Conservation (phyloP, 2,113 vertebrate genomes). For the Athene noctua region DNA sequence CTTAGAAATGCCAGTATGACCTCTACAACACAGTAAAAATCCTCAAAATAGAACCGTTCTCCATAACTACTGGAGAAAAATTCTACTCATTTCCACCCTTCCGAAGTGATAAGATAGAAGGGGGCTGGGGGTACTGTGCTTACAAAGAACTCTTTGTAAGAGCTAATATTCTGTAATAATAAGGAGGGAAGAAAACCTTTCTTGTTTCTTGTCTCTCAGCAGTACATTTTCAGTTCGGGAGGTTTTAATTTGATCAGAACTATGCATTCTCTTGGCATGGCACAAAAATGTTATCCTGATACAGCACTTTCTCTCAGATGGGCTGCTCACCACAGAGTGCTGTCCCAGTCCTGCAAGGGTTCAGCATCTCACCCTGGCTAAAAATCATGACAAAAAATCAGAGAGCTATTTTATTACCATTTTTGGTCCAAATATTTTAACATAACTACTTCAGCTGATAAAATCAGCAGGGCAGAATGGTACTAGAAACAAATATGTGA, state of each 20-base stretch:
- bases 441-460: neutral
- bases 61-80: conserved; percentile 17
- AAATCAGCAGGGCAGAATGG: neutral
- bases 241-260: neutral
- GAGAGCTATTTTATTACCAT: neutral
- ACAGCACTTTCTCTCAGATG: neutral
- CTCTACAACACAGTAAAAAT: conserved; percentile 22
- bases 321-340: neutral
- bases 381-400: neutral
- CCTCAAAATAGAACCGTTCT: conserved; percentile 31
- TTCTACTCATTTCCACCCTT: conserved; percentile 25
- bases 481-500: neutral
- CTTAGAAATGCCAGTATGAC: conserved; percentile 54
- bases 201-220: neutral
- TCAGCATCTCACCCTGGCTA: neutral
- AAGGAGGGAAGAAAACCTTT: neutral
- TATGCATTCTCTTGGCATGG: neutral
- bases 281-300: neutral
- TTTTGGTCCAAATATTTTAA: conserved; percentile 3
- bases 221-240: neutral
- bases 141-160: conserved; percentile 20
- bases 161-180: conserved; percentile 6
- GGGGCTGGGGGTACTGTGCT: neutral
- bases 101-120: conserved; percentile 14
- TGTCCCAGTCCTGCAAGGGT: neutral